Base-by-base conservation (phyloP, 1,140 invertebrate species). In the Neodiprion fabricii region DNA sequence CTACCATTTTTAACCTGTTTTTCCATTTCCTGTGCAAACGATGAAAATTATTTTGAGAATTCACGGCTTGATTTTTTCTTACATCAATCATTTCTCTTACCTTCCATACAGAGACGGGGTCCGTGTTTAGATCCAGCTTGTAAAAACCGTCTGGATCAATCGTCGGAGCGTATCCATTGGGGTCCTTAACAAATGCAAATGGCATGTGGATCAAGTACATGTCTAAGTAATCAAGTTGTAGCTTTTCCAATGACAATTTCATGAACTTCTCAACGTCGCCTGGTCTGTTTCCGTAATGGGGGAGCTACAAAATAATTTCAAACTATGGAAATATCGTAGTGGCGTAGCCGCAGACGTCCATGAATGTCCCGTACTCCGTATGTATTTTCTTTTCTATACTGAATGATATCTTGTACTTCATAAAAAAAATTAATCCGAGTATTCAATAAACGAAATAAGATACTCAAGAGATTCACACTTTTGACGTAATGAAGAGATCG, bases 151-250 rank as follows among this genome's bases (percentile, higher is more conserved):
- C 90, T 17, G 88, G 87, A 68, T 89, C 80, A 77, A 77, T 50
- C 73, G 91, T 84, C 80, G 91, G 81, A 79, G 86, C 76, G 77
- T 89, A 79, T 74, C 85, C 71, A 80, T 81, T 83, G 28, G 91
- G 79, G 78, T 91, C 90, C 76, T 88, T 84, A 7, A 85, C 72
- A 74, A 94, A 92, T 2, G 90, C 91, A 83, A 95, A 94, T 0
- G 96, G 96, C 47, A 92, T 91, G 77, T 97, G 96, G 72, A 97
- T 90, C 10, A 97, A 87, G 84, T 96, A 97, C 73, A 97, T 89
- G 82, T 98, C 96, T 4, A 97, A 85, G 82, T 97, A 97, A 73
- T 94, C 91, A 72, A 96, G 81, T 77, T 93, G 91, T n/a, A 97
- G 86, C 61, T 91, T 91, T 70, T 91, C 86, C 47, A 97, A 85